Evolutionary conservation across 2,797 vertebrate species (phyloP), one percentile per base, ranked within the genome.

Genomic region (Onychomys leucogaster): DNA sequence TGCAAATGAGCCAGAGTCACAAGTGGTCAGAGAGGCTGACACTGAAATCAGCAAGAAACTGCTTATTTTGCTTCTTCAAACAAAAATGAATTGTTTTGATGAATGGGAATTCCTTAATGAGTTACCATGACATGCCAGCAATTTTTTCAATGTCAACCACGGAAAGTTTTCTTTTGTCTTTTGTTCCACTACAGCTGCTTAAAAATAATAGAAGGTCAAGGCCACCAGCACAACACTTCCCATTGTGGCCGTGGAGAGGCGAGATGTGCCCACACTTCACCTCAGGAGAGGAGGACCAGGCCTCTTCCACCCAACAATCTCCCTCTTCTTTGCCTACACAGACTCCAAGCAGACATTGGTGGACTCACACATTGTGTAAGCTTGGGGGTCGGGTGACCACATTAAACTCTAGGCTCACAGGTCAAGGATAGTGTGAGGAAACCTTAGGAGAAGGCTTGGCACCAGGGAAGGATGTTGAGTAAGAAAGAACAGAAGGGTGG

Each of bases 31-130:
- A 98, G 97, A 98, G 63, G 67, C 98, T 98, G 97, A 97, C 97
- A 98, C 96, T 90, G 97, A 98, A 98, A 98, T 97, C 98, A 98
- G 98, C 92, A 95, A 98, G 98, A 98, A 98, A 98, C 95, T 98
- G 98, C 98, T 98, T 98, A 98, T 98, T 98, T 98, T 98, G 98
- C 71, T 96, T 98, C 95, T 98, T 98, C 96, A 98, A 98, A 98
- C 98, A 98, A 98, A 98, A 98, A 98, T 98, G 97, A 98, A 98
- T 98, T 98, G 98, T 98, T 98, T 98, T 97, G 98, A 98, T 98
- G 98, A 98, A 98, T 98, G 98, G 97, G 98, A 97, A 98, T 98
- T 98, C 97, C 98, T 97, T 57, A 98, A 98, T 98, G 98, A 98
- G 98, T 98, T 97, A 98, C 97, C 97, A 96, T 95, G 97, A 97